phyloP scores from a whole-genome alignment of 1,140 invertebrate species.

The Eumeta japonica region DNA sequence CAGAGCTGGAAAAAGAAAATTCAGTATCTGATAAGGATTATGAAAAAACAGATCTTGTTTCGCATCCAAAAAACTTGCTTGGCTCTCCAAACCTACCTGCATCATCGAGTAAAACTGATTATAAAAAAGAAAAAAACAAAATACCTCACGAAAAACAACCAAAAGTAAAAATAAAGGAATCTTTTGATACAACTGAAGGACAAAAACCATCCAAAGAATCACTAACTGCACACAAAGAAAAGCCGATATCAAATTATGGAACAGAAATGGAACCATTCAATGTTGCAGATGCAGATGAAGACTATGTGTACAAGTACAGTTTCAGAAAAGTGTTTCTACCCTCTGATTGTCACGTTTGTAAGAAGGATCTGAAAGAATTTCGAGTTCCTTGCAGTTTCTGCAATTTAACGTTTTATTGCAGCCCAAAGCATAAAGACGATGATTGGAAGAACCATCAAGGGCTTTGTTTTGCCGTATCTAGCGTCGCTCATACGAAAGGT shows the following conservation, averaged over 20 bases:
- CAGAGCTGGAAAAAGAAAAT: no score
- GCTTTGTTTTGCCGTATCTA: slow-evolving; percentile 49
- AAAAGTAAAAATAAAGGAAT: slow-evolving; percentile 48
- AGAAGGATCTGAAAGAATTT: slow-evolving; percentile 30
- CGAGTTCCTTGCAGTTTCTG: slow-evolving; percentile 47
- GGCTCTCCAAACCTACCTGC: slow-evolving; percentile 54
- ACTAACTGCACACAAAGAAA: slow-evolving; percentile 26
- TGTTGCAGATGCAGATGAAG: slow-evolving; percentile 32
- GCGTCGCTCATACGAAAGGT: slow-evolving; percentile 53
- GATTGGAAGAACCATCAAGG: slow-evolving; percentile 48
- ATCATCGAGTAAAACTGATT: slow-evolving; percentile 55
- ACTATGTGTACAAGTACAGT: slow-evolving; percentile 54
- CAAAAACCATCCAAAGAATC: slow-evolving; percentile 32
- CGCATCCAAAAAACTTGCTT: slow-evolving; percentile 58
- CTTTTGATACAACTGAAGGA: slow-evolving; percentile 23
- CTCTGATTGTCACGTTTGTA: slow-evolving; percentile 47
- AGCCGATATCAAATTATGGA: slow-evolving; percentile 22
- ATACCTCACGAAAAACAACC: slow-evolving; percentile 33
- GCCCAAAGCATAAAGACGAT: slow-evolving; percentile 46
- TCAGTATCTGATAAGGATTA: slow-evolving; percentile 31
- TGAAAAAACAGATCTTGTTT: slow-evolving; percentile 15
- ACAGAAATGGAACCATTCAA: slow-evolving; percentile 22
- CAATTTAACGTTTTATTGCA: slow-evolving; percentile 46
- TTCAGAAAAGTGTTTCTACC: slow-evolving; percentile 52
- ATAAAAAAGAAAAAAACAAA: slow-evolving; percentile 57